A percentile compares a stretch with the other conserved stretches of the same genome.
These are phyloP conservation scores for Thymelicus acteon DNA, from an alignment of 2,888 invertebrate genomes.

Conservation along the genomic window DNA sequence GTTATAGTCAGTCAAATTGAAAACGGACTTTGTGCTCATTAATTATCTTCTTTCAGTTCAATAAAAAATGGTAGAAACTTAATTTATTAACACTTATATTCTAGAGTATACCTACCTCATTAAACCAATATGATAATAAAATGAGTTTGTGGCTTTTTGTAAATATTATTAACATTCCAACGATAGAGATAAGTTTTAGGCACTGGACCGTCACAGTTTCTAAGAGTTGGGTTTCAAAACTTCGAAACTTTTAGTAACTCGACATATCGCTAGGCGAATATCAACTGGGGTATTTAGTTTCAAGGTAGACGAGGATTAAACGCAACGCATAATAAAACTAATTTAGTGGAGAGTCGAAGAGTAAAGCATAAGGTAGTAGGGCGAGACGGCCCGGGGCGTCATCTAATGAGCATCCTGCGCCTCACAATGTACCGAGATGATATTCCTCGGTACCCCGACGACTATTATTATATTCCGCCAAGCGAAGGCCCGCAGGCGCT, in stretches of 20 bases:
- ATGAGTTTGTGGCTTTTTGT: too few species aligned
- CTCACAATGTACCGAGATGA: conserved; percentile 81
- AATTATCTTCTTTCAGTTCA: too few species aligned
- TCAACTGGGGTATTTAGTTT: conserved; percentile 40
- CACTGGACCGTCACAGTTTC: too few species aligned
- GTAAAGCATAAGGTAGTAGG: conserved; percentile 46
- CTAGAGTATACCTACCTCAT: too few species aligned
- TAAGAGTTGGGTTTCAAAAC: too few species aligned
- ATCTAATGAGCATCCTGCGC: conserved; percentile 83
- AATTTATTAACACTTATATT: too few species aligned
- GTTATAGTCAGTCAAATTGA: too few species aligned
- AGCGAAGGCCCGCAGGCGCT: conserved; percentile 62
- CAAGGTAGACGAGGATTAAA: conserved; percentile 44
- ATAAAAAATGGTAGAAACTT: too few species aligned
- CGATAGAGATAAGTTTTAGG: too few species aligned
- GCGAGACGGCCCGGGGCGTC: conserved; percentile 67
- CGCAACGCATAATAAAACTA: conserved; percentile 49
- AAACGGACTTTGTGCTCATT: too few species aligned
- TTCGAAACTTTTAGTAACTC: background rate
- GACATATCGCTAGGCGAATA: background rate
- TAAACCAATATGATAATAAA: too few species aligned
- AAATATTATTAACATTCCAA: too few species aligned
- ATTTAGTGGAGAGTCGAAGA: conserved; percentile 45
- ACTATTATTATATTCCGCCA: conserved; percentile 79
- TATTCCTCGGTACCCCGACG: conserved; percentile 74